Base-by-base conservation (phyloP, 1,140 invertebrate species). In the Vollenhovia emeryi region DNA sequence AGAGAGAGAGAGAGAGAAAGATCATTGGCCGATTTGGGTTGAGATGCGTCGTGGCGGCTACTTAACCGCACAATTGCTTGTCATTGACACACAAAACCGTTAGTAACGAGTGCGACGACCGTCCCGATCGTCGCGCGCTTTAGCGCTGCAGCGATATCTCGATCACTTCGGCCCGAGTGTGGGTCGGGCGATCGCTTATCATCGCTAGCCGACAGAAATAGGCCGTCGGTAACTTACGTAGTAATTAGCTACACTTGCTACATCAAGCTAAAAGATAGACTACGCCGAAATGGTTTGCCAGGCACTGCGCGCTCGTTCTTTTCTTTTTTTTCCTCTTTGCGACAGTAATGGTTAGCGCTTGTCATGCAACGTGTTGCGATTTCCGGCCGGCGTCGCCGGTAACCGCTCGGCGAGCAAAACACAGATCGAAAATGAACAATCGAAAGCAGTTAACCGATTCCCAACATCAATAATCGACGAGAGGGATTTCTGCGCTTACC, bases 31-130 rank as follows among this genome's bases (percentile, higher is more conserved):
- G 92, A 92, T 94, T 94, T 93, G 91, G 89, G 90, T 90, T 91
- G 91, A 85, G 87, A 91, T 82, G 91, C 85, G 78, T 68, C 85
- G 78, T 85, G 89, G 83, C 84, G 82, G 88, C 88, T 92, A 93
- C 92, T 93, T 94, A 91, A 93, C 43, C 91, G 85, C 88, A 87
- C 93, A 94, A 94, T 94, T 94, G 93, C 90, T 93, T 91, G 92
- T 92, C 93, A 93, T 92, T 93, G 92, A 92, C 92, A 92, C 90
- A 93, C 89, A 93, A 93, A 94, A 93, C 87, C 90, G 78, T 86
- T 87, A 45, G 68, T 86, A 86, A 89, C 86, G 69, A 87, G 59
- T 84, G 71, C 48, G 82, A 90, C 68, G 69, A 90, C 79, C 86
- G 66, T 69, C 59, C 60, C 45, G 75, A 71, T 64, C 55, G 27